A percentile compares a stretch with the other conserved stretches of the same genome.
phyloP scores from a whole-genome alignment of 64 coral and sea anemone genomes.

The Porites australiensis region DNA sequence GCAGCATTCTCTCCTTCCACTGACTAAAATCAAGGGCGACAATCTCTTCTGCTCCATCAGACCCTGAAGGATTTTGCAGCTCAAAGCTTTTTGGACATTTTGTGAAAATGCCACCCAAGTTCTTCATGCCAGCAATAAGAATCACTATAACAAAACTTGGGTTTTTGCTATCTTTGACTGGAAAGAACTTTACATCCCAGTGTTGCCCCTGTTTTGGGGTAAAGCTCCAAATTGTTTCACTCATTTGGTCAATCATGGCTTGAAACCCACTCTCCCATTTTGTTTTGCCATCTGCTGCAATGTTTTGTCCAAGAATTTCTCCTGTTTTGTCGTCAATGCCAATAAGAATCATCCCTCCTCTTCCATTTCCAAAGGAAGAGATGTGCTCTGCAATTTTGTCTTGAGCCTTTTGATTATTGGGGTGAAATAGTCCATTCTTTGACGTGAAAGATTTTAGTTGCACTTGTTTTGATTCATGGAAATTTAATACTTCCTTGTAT shows the following conservation, averaged over 20 bases:
- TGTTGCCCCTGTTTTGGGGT: not conserved
- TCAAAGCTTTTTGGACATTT: not conserved
- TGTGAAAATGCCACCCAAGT: not conserved
- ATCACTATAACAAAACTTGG: not conserved
- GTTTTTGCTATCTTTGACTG: not conserved
- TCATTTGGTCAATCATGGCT: not conserved
- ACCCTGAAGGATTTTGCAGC: not conserved
- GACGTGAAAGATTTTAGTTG: too few species aligned
- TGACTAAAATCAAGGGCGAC: not conserved
- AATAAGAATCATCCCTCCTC: not conserved
- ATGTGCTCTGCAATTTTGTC: not conserved
- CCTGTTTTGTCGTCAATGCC: not conserved
- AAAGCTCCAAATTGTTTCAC: not conserved
- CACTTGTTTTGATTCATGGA: too few species aligned
- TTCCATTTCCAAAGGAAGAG: not conserved
- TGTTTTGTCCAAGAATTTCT: not conserved
- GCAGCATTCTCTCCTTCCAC: not conserved
- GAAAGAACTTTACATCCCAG: conserved; percentile 1
- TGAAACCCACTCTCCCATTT: not conserved
- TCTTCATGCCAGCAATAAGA: not conserved
- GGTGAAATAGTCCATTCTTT: too few species aligned
- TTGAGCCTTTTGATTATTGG: too few species aligned
- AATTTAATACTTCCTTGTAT: too few species aligned
- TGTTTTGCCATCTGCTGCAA: not conserved
- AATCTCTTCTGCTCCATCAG: not conserved